Base-by-base conservation (phyloP, 2,113 vertebrate genomes). In the Megaleporinus macrocephalus region DNA sequence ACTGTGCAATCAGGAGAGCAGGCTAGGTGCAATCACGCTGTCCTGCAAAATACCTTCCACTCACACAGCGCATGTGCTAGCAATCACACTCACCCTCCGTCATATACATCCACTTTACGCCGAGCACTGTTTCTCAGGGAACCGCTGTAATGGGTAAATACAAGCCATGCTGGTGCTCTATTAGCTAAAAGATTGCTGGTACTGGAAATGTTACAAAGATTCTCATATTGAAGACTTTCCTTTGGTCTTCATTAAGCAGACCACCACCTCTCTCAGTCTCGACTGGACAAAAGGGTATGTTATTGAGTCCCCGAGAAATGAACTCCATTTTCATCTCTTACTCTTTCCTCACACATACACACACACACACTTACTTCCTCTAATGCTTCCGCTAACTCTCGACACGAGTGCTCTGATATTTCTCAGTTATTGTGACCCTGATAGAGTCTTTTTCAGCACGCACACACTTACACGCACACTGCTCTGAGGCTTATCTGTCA, bases 401-500 rank as follows among this genome's bases (percentile, higher is more conserved):
- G 24, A 84, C 59, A 80, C 72, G 76, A 82, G 66, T 41, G 59
- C 79, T 69, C 66, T 80, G 76, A 86, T 87, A 84, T 86, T 79
- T 86, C 68, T 73, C 75, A 84, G 55, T 81, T 85, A 73, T 66
- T 36, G 69, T 79, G 30, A 41, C 47, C 61, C 75, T 72, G 83
- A 81, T 77, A 79, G 53, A 76, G 74, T 79, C 55, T 66, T 76
- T 79, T 78, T 86, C 29, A 65, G 72, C 76, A 53, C 76, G 57
- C 59, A 74, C 71, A 77, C 30, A 82, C 78, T 36, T 47, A 72
- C 78, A 70, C 70, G 47, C 26, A 70, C 41, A 44, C 22, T n/a
- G 57, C 74, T 74, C 62, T 65, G 68, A 80, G 79, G 57, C 81
- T 85, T 86, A 85, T 88, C 82, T 88, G 82, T 84, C 76, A 84